Conservation (phyloP, 2,888 invertebrate species). For the Alloscopus bannaensis region DNA sequence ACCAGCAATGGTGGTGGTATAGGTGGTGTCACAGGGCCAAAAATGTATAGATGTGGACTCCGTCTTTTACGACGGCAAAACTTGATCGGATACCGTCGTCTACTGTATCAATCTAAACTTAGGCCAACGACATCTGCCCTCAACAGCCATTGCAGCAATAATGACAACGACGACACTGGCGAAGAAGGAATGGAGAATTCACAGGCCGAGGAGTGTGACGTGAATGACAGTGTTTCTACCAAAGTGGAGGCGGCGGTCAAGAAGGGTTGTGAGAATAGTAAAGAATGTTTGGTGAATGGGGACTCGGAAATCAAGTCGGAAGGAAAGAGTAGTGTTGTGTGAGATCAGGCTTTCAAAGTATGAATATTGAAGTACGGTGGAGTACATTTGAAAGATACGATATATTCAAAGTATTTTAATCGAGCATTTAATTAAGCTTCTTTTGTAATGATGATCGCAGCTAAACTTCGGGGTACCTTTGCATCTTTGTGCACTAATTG, state of each 20-base stretch:
- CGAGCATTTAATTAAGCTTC: too few relatives aligned
- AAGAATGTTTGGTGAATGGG: conserved; percentile 47
- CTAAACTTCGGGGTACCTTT: too few relatives aligned
- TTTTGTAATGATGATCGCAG: too few relatives aligned
- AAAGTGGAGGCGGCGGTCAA: conserved; percentile 31
- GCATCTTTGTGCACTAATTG: too few relatives aligned
- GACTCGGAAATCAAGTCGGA: conserved; percentile 24
- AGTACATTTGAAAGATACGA: too few relatives aligned
- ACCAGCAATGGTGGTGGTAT: too few relatives aligned
- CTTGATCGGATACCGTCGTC: conserved; percentile 44
- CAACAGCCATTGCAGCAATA: conserved; percentile 7
- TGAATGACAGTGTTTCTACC: conserved; percentile 36
- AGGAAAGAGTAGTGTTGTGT: conserved; percentile 20
- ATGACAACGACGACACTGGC: not conserved
- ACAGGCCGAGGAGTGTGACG: conserved; percentile 2
- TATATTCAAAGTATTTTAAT: too few relatives aligned
- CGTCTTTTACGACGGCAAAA: conserved; percentile 33
- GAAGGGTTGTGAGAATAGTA: conserved; percentile 51
- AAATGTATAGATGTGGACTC: conserved; percentile 43
- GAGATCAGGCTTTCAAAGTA: conserved; percentile 5
- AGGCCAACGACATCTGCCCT: conserved; percentile 22
- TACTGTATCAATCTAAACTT: conserved; percentile 44
- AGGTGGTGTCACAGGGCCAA: conserved; percentile 40
- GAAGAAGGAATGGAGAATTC: not conserved
- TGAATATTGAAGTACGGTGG: too few relatives aligned